Evolutionary conservation across 2,113 vertebrate genomes (phyloP), one percentile per base, ranked within the genome.

Genomic region (Tachycineta bicolor): DNA sequence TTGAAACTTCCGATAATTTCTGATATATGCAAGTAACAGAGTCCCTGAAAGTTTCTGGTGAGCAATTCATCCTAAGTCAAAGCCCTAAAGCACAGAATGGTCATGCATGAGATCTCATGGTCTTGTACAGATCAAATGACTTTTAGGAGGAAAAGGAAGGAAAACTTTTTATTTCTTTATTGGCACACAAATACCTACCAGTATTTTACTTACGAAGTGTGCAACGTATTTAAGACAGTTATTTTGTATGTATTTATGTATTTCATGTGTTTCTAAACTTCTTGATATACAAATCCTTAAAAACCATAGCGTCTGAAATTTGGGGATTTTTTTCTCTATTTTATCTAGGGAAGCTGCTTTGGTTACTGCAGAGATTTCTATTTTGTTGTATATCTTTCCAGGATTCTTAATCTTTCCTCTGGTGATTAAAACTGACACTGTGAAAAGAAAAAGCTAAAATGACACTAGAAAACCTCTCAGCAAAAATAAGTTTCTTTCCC

Each of bases 51-150:
- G 44, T 70, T 91, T 68, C 84, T 56, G 87, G 52, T 64, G 56
- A 87, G 47, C 47, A 63, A 70, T 73, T 93, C 46, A 83, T 49
- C 58, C 25, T 34, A 37, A 85, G 50, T 65, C 59, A 91, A 94
- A 94, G 89, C 81, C 87, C 93, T 95, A 82, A 65, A 92, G 81
- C 87, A 82, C 37, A 60, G 17, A 83, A 77, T 4, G 10, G 74
- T 91, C 81, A 76, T 26, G 74, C 62, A 55, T 68, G 53, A 89
- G 80, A 89, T 39, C 58, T 60, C 62, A 39, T 7, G 65, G 74
- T 64, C 60, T 68, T 53, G 49, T 25, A 69, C 41, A 82, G 69
- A 87, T 64, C 81, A 82, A 93, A 94, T 87, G 34, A 87, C 67
- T 71, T 52, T 22, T 12, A 64, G 31, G n/a, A 85, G 13, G 56